These are phyloP conservation scores for Zygaena filipendulae DNA, from an alignment of 2,888 invertebrate species.

Conservation along the genomic window DNA sequence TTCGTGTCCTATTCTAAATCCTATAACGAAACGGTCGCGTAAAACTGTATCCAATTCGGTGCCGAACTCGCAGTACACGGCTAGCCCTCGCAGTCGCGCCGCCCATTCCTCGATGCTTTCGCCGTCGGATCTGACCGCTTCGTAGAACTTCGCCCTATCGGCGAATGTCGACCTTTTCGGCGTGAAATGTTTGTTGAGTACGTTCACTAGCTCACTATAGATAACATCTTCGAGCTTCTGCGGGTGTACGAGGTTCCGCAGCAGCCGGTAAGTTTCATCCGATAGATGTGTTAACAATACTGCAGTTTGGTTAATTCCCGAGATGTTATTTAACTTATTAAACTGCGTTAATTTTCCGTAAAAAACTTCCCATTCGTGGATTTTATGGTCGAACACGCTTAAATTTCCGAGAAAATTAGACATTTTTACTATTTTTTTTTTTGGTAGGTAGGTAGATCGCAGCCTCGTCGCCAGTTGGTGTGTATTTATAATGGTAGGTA, in stretches of 20 bases:
- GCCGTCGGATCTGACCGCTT: constrained; percentile 8
- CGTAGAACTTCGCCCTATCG: constrained; percentile 17
- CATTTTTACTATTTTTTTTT: too few relatives aligned
- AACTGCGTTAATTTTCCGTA: too few relatives aligned
- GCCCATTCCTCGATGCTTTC: constrained; percentile 17
- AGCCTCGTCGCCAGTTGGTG: too few relatives aligned
- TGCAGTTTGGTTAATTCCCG: constrained; percentile 8
- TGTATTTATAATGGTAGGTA: too few relatives aligned
- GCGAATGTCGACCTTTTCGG: constrained; percentile 16
- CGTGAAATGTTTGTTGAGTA: constrained; percentile 13
- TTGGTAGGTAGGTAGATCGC: too few relatives aligned
- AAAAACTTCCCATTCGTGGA: too few relatives aligned
- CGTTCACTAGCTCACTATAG: constrained; percentile 4
- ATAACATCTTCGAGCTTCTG: constrained; percentile 4
- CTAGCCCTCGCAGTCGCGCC: constrained; percentile 15
- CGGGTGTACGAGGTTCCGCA: constrained; percentile 10
- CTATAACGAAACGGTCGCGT: constrained; percentile 13
- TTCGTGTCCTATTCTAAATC: constrained; percentile 11
- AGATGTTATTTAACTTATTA: constrained; percentile 10
- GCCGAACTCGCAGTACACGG: constrained; percentile 14
- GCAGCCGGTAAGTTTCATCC: constrained; percentile 15
- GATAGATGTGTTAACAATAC: constrained; percentile 12
- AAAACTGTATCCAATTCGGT: constrained; percentile 8
- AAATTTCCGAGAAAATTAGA: too few relatives aligned
- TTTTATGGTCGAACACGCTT: too few relatives aligned